Evolutionary conservation across 1,140 invertebrate genomes (phyloP).

Genomic region (Diplogasteroides magnus): DNA sequence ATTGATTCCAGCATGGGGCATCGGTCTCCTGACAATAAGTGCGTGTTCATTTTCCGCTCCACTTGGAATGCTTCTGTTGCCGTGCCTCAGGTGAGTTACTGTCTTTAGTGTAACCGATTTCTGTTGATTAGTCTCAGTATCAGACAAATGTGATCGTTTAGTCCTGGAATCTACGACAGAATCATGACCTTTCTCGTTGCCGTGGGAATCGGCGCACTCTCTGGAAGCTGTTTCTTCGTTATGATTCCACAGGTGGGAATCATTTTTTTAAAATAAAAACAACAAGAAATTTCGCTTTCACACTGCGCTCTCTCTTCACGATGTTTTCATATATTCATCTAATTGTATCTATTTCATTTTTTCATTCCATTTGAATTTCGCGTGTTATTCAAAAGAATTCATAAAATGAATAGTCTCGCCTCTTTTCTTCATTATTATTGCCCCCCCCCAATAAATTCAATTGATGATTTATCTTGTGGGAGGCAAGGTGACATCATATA

Average conservation of each 20-base stretch:
- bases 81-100: slow-evolving; percentile 36
- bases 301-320: no score
- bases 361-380: no score
- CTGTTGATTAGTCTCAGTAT: not conserved
- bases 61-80: slow-evolving; percentile 40
- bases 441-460: no score
- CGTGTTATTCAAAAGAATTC: no score
- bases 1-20: slow-evolving; percentile 44
- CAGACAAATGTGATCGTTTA: not conserved
- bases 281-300: no score
- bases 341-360: no score
- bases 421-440: no score
- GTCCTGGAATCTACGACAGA: slow-evolving; percentile 36
- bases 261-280: not conserved
- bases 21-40: slow-evolving; percentile 40
- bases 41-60: slow-evolving; percentile 38
- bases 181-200: slow-evolving; percentile 47
- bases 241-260: slow-evolving; percentile 37
- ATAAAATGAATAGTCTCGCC: no score
- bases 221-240: slow-evolving; percentile 41
- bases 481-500: no score
- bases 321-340: no score
- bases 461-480: no score
- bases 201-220: slow-evolving; percentile 44
- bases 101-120: not conserved